Percentiles rank a stretch among this genome's conserved stretches.
phyloP scores from a whole-genome alignment of 2,113 vertebrate species.

The Fulmarus glacialis region DNA sequence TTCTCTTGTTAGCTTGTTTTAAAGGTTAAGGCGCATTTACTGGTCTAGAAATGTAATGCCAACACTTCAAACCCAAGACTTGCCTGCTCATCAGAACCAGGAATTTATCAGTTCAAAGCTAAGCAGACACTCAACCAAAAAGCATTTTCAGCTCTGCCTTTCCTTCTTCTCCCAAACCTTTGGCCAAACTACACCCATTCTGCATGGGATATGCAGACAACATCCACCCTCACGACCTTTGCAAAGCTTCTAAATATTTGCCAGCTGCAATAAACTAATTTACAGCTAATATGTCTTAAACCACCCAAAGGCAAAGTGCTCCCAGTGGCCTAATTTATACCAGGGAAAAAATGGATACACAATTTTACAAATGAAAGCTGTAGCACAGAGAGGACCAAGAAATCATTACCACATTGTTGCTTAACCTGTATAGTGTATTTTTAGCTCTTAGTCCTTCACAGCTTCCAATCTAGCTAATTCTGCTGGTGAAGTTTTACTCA shows the following conservation, averaged over 20 bases:
- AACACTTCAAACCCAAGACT: not conserved
- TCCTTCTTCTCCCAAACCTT: not conserved
- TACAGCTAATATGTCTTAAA: slow-evolving; percentile 14
- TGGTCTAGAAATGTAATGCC: not conserved
- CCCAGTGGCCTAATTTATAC: slow-evolving; percentile 26
- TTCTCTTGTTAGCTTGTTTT: not conserved
- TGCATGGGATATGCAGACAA: not conserved
- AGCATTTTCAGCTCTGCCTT: not conserved
- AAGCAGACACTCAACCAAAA: not conserved
- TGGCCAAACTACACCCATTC: slow-evolving; percentile 13
- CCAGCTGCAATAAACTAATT: slow-evolving; percentile 59
- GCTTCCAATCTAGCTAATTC: not conserved
- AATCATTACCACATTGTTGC: not conserved
- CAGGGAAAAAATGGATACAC: not conserved
- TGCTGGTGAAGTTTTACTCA: not conserved
- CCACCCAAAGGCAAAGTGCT: slow-evolving; percentile 33
- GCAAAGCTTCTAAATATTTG: slow-evolving; percentile 10
- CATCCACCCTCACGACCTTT: slow-evolving; percentile 1
- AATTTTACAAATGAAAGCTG: not conserved
- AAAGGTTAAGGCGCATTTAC: fast-evolving
- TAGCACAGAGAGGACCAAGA: not conserved
- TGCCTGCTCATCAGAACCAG: not conserved
- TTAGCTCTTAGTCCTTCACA: not conserved
- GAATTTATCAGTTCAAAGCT: not conserved
- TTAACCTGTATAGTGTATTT: not conserved